Percentiles rank a stretch among this genome's conserved stretches.
Evolutionary conservation across 2,888 invertebrate species (phyloP).

Genomic region (Melanostoma mellinum): DNA sequence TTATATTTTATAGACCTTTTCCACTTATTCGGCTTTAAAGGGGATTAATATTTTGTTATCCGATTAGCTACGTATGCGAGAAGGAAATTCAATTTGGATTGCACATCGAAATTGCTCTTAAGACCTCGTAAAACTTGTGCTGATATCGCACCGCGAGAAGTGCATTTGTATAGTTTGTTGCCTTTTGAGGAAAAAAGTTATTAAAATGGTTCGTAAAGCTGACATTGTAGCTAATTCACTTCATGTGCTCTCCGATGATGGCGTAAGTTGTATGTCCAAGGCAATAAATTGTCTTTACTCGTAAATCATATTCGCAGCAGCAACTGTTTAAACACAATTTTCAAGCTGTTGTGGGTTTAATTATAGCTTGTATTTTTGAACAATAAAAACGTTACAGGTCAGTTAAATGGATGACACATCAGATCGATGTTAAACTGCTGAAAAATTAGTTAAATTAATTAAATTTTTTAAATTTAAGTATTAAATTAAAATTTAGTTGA

Average conservation of each 20-base stretch:
- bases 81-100: slow-evolving; percentile 66
- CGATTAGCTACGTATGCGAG: slow-evolving; percentile 56
- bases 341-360: too few relatives aligned
- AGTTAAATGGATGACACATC: too few relatives aligned
- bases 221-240: slow-evolving; percentile 47
- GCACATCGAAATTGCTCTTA: slow-evolving; percentile 56
- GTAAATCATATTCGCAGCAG: slow-evolving; percentile 25
- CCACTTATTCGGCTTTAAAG: slow-evolving; percentile 43
- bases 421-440: too few relatives aligned
- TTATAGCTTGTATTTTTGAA: too few relatives aligned
- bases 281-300: slow-evolving; percentile 8
- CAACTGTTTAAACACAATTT: too few relatives aligned
- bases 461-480: too few relatives aligned
- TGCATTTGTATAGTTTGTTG: slow-evolving; percentile 21
- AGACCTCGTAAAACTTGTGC: slow-evolving; percentile 65
- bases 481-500: too few relatives aligned
- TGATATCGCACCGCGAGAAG: slow-evolving; percentile 40
- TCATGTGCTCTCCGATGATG: not conserved
- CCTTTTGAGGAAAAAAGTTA: slow-evolving; percentile 23
- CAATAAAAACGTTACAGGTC: too few relatives aligned
- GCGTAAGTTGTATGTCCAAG: not conserved
- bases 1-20: slow-evolving; percentile 60
- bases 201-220: slow-evolving; percentile 51
- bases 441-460: too few relatives aligned
- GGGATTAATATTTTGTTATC: slow-evolving; percentile 63